A percentile compares a stretch with the other conserved stretches of the same genome.
Evolutionary conservation across 2,797 vertebrate genomes (phyloP).

Genomic region (Liparis tanakae): DNA sequence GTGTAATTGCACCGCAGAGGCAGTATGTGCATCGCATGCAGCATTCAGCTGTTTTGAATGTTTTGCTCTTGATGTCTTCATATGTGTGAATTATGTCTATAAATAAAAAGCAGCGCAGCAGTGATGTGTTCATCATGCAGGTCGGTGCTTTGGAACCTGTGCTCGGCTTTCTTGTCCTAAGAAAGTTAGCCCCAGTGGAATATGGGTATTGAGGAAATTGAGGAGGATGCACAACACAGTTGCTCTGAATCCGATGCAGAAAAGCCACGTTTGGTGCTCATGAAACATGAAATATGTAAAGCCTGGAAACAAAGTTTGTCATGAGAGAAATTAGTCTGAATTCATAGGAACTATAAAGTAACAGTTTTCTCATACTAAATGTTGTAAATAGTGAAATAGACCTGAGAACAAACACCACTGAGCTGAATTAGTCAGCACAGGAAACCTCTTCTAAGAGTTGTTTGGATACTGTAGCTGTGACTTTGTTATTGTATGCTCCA

Average conservation of each 20-base stretch:
- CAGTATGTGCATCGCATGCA: conserved; percentile 1
- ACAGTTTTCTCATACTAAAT: neutral
- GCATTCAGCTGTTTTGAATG: conserved; percentile 8
- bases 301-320: neutral
- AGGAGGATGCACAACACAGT: conserved; percentile 16
- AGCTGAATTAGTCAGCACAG: neutral
- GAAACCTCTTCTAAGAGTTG: neutral
- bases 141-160: conserved; percentile 20
- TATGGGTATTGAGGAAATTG: conserved; percentile 24
- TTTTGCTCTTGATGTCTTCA: conserved; percentile 28
- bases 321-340: neutral
- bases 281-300: neutral
- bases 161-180: neutral
- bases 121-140: conserved; percentile 21
- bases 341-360: no score
- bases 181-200: conserved; percentile 19
- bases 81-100: conserved; percentile 45
- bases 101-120: conserved; percentile 44
- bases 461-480: neutral
- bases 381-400: neutral
- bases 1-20: neutral
- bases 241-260: neutral
- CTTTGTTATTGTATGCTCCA: neutral
- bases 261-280: neutral
- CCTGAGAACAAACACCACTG: neutral